Evolutionary conservation across 1,140 invertebrate genomes (phyloP).

Genomic region (Lethrus apterus): DNA sequence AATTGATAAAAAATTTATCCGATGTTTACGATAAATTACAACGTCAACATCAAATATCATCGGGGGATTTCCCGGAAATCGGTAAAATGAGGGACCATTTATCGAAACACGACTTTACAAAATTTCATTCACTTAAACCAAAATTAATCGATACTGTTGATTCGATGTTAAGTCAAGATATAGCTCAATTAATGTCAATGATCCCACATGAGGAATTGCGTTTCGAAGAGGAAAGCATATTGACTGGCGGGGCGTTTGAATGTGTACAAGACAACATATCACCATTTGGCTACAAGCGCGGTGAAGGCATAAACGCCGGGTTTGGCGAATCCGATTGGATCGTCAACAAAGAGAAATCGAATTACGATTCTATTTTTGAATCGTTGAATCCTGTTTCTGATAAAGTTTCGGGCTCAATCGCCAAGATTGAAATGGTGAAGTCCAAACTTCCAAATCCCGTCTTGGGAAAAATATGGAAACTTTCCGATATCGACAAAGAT

Average conservation of each 20-base stretch:
- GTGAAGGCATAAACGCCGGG: conserved; percentile 94
- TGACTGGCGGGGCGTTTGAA: conserved; percentile 81
- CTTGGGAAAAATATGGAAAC: conserved; percentile 95
- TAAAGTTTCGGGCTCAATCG: conserved; percentile 88
- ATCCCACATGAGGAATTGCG: conserved; percentile 55
- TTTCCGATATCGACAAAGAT: conserved; percentile 94
- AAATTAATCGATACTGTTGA: conserved; percentile 65
- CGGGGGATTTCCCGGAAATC: conserved; percentile 70
- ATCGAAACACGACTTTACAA: conserved; percentile 69
- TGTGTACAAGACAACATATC: conserved; percentile 76
- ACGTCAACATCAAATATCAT: conserved; percentile 61
- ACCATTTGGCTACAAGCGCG: conserved; percentile 91
- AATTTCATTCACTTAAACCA: conserved; percentile 63
- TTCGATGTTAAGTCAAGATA: conserved; percentile 68
- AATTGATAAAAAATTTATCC: conserved; percentile 71
- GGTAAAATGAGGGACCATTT: conserved; percentile 70
- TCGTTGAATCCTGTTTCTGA: conserved; percentile 80
- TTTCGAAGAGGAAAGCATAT: conserved; percentile 14
- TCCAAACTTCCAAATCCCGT: conserved; percentile 96
- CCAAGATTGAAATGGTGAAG: conserved; percentile 87
- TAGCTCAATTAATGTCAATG: conserved; percentile 63
- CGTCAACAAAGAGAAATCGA: conserved; percentile 76
- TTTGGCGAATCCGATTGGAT: conserved; percentile 95
- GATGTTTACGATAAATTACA: conserved; percentile 64
- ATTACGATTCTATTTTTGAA: conserved; percentile 84